Base-by-base conservation (phyloP, 1,140 invertebrate species). In the Leptopilina boulardi region DNA sequence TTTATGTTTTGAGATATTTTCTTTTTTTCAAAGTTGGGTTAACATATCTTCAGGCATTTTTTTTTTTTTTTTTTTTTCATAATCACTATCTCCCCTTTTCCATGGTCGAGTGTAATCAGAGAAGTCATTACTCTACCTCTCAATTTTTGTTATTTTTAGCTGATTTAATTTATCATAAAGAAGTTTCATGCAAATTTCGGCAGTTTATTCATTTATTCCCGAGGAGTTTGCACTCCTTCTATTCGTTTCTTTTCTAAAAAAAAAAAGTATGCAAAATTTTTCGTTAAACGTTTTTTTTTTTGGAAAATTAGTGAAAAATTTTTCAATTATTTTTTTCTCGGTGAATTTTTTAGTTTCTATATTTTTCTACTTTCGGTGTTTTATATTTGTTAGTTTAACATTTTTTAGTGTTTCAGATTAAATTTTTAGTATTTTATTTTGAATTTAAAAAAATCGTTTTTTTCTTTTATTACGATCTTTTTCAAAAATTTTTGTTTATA, bases 71-170 rank as follows among this genome's bases (percentile, higher is more conserved):
- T 70, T 23, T 70, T 23, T 30, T 30, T 70, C 9, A 21, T n/a
- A 26, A 8, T 13, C 21, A 70, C 2, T 70, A 30, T 70, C 30
- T 34, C n/a, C 21, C 59, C 30, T 4, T 70, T 70, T 21, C n/a
- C 13, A n/a, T 34, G 2, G 59, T n/a, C 9, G 30, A 23, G 59
- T 70, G 21, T 34, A 70, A 51, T 51, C 47, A 18, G 47, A n/a
- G 3, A 51, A 51, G 47, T 51, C 47, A 51, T 51, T 51, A 51
- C 47, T 51, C n/a, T 18, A 18, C 47, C 47, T 51, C 47, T 51
- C 47, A 51, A 51, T 51, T 47, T n/a, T 3, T 42, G 1, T 47
- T 51, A 51, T 51, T 51, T 51, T 18, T 51, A 51, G 47, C 47
- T 51, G 47, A 18, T 18, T 18, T n/a, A n/a, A 51, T 18, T n/a